A percentile compares a stretch with the other conserved stretches of the same genome.
These are phyloP conservation scores for Ispidina picta DNA, from an alignment of 2,797 vertebrate species.

Conservation along the genomic window DNA sequence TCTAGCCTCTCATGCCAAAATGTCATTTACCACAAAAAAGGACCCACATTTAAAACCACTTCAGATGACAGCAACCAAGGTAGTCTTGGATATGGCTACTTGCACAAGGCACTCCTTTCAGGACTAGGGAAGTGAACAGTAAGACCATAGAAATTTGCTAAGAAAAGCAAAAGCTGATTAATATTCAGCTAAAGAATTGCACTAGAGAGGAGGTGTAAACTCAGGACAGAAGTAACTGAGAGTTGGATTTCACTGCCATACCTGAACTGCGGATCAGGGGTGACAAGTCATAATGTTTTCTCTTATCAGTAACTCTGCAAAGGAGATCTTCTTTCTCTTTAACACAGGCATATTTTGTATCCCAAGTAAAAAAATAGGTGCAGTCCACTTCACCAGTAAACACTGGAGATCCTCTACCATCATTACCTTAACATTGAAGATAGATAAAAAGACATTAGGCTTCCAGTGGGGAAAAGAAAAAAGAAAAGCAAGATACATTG, in stretches of 20 bases:
- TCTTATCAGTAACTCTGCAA: constrained; percentile 83
- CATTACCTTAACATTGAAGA: constrained; percentile 72
- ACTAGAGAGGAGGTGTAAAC: not conserved
- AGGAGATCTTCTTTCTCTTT: constrained; percentile 89
- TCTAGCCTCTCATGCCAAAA: not conserved
- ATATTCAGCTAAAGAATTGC: not conserved
- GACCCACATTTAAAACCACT: not conserved
- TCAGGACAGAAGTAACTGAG: not conserved
- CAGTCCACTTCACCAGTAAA: constrained; percentile 91
- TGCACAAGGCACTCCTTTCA: not conserved
- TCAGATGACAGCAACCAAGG: not conserved
- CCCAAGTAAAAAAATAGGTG: constrained; percentile 94
- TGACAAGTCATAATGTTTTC: constrained; percentile 89
- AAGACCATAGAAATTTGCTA: not conserved
- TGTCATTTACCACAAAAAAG: not conserved
- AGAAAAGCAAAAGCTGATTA: not conserved
- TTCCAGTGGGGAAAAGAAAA: not conserved
- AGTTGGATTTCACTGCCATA: constrained; percentile 48
- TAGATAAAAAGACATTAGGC: not conserved
- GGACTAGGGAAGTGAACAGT: not conserved
- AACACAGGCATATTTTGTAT: constrained; percentile 88
- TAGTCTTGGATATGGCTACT: not conserved
- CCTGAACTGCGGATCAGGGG: constrained; percentile 86
- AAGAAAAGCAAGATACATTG: not conserved
- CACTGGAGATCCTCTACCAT: constrained; percentile 84